These are phyloP conservation scores for Stichopus chloronotus DNA, from an alignment of 35 echinoderm and acorn worm genomes.

Conservation along the genomic window DNA sequence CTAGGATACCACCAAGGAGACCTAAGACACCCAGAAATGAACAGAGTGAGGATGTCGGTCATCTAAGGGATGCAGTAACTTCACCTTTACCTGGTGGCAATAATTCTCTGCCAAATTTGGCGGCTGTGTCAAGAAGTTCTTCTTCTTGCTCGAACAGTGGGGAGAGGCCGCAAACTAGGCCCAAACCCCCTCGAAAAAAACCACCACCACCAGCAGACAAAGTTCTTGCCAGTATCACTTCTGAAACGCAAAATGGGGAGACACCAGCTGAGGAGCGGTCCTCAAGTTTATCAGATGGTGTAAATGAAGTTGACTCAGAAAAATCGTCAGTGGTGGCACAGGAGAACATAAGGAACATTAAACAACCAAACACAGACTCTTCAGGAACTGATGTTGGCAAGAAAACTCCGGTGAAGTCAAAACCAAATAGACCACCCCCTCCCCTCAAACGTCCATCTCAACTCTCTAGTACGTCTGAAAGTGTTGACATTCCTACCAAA, in stretches of 20 bases:
- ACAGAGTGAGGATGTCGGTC: not conserved
- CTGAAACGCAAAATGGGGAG: not conserved
- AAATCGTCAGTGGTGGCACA: not conserved
- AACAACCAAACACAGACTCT: not conserved
- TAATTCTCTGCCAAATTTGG: not conserved
- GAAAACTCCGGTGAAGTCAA: not conserved
- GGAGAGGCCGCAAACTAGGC: not conserved
- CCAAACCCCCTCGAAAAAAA: slow-evolving; percentile 21
- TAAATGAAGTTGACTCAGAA: not conserved
- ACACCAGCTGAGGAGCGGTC: not conserved
- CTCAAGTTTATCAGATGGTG: not conserved
- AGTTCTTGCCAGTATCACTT: not conserved
- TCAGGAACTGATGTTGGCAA: not conserved
- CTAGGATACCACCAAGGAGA: not conserved
- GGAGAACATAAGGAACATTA: not conserved
- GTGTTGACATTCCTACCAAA: not conserved
- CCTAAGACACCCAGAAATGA: not conserved
- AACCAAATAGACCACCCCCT: slow-evolving; percentile 12
- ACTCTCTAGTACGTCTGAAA: not conserved
- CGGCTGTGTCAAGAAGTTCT: not conserved
- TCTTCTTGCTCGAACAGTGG: slow-evolving; percentile 4
- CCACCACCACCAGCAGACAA: too few relatives aligned
- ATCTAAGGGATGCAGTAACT: not conserved
- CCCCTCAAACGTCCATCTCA: slow-evolving; percentile 4
- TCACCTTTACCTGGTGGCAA: not conserved